Conservation (phyloP, 2,888 invertebrate species). For the Netelia fuscicornis region DNA sequence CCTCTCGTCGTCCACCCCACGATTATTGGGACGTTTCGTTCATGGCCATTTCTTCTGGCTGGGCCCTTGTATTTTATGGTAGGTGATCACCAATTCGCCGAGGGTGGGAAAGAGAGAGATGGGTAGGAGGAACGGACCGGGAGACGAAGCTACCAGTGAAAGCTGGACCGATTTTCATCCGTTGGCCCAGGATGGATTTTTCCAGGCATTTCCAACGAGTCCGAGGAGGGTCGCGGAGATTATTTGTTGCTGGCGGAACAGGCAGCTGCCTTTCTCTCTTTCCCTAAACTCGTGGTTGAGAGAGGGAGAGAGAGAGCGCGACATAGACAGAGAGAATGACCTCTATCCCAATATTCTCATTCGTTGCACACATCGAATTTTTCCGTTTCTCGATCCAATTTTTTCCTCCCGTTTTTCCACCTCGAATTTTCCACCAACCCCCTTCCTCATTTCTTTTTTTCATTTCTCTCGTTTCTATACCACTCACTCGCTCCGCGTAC, state of each 20-base stretch:
- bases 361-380: conserved; percentile 57
- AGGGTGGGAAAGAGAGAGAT: background rate
- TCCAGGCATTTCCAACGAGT: conserved; percentile 43
- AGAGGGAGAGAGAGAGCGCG: conserved; percentile 3
- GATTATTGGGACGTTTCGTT: conserved; percentile 77
- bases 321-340: conserved; percentile 32
- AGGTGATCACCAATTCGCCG: conserved; percentile 44
- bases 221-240: conserved; percentile 61
- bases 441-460: conserved; percentile 42
- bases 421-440: conserved; percentile 17
- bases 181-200: conserved; percentile 47
- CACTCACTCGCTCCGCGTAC: conserved; percentile 34
- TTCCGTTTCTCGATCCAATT: conserved; percentile 54
- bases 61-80: conserved; percentile 50
- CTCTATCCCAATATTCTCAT: conserved; percentile 42
- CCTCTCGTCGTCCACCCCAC: conserved; percentile 59
- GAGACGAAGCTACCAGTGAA: conserved; percentile 1
- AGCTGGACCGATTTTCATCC: conserved; percentile 54
- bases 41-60: conserved; percentile 56
- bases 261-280: conserved; percentile 60
- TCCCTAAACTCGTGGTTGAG: conserved; percentile 46
- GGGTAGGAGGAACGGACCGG: background rate
- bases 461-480: conserved; percentile 39
- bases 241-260: conserved; percentile 66
- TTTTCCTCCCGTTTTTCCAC: conserved; percentile 27